Percentiles rank a stretch among this genome's conserved stretches.
Conservation (phyloP, 2,797 vertebrate species). For the Galaxias olidus region DNA sequence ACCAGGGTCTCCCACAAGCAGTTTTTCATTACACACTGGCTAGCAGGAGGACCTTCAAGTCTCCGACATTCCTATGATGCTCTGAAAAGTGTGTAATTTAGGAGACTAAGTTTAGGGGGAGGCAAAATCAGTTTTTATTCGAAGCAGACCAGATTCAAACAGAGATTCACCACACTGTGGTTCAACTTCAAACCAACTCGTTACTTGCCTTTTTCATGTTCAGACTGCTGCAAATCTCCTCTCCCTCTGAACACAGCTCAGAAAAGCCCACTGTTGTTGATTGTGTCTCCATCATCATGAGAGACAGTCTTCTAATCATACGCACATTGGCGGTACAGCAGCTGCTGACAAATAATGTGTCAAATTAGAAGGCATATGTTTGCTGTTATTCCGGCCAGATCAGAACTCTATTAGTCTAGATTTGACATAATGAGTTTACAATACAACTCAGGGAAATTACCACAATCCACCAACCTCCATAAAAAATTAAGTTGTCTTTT, state of each 20-base stretch:
- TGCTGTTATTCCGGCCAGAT: no score
- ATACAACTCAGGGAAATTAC: no score
- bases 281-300: conserved; percentile 58
- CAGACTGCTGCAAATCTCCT: conserved; percentile 75
- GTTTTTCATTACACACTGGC: conserved; percentile 74
- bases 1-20: conserved; percentile 64
- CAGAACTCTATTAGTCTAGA: no score
- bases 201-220: conserved; percentile 78
- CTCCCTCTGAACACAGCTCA: conserved; percentile 59
- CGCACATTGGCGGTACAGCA: conserved; percentile 36
- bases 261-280: conserved; percentile 60
- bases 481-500: no score
- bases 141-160: conserved; percentile 80
- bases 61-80: conserved; percentile 67
- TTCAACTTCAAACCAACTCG: conserved; percentile 76
- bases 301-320: conserved; percentile 44
- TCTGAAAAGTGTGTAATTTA: conserved; percentile 77
- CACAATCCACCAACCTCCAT: no score
- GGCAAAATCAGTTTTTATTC: conserved; percentile 81
- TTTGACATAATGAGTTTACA: no score
- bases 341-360: conserved; percentile 51
- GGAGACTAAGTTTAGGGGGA: conserved; percentile 72
- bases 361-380: conserved; percentile 19
- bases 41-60: conserved; percentile 69
- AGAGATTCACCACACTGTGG: conserved; percentile 81